phyloP scores from a whole-genome alignment of 2,888 invertebrate genomes.

The Polietes domitor region DNA sequence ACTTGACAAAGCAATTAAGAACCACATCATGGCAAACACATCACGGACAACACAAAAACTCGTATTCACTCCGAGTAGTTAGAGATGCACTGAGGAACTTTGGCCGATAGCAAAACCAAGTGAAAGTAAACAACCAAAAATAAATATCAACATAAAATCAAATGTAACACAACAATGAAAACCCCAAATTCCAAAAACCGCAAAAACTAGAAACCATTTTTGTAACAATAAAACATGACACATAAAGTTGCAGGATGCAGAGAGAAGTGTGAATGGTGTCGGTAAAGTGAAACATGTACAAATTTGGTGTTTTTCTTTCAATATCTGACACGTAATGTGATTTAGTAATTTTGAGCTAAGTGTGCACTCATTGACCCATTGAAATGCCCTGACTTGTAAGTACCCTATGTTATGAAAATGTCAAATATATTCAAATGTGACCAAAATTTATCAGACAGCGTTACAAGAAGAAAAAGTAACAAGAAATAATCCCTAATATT shows the following conservation, averaged over 20 bases:
- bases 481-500: too few species aligned
- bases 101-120: conserved; percentile 5
- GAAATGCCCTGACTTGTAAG: too few species aligned
- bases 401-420: too few species aligned
- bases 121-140: conserved; percentile 23
- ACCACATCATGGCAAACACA: conserved; percentile 61
- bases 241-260: not conserved
- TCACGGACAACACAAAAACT: conserved; percentile 5
- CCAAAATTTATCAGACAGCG: too few species aligned
- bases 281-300: not conserved
- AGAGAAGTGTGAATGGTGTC: not conserved
- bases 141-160: conserved; percentile 31
- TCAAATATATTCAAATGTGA: too few species aligned
- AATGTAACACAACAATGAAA: not conserved
- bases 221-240: conserved; percentile 12
- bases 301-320: not conserved
- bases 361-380: too few species aligned
- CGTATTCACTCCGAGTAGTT: not conserved
- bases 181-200: not conserved
- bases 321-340: too few species aligned
- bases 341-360: too few species aligned
- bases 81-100: not conserved
- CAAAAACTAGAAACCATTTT: not conserved
- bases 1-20: conserved; percentile 66
- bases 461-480: too few species aligned